These are phyloP conservation scores for Amorpha juglandis DNA, from an alignment of 2,888 invertebrate species.

Conservation along the genomic window DNA sequence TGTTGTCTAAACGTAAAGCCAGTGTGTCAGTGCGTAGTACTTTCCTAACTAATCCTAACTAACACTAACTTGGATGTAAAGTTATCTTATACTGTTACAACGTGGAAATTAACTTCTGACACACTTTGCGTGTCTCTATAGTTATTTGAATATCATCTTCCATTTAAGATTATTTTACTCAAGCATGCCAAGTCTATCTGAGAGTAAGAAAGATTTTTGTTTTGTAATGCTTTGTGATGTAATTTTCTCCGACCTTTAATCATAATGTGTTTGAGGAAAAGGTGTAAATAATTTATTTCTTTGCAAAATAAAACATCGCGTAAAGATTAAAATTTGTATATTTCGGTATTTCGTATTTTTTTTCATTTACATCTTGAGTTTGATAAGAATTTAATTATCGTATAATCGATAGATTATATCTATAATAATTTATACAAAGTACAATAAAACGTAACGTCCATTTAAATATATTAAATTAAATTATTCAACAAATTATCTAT, in stretches of 20 bases:
- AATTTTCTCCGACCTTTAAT: no score
- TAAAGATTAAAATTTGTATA: conserved; percentile 84
- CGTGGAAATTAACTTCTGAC: conserved; percentile 4
- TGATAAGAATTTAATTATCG: conserved; percentile 76
- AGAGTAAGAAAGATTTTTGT: no score
- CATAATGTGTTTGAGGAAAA: no score
- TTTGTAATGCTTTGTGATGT: no score
- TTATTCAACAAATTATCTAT: conserved; percentile 66
- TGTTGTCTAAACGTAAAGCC: neutral
- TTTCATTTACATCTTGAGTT: conserved; percentile 80
- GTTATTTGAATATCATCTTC: no score
- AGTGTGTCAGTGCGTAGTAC: neutral
- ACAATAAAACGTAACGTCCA: conserved; percentile 72
- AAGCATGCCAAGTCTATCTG: no score
- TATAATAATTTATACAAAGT: conserved; percentile 65
- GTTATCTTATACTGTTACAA: conserved; percentile 2
- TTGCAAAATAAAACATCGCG: conserved; percentile 10
- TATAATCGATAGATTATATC: conserved; percentile 72
- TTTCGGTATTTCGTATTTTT: conserved; percentile 84
- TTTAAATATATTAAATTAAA: conserved; percentile 63
- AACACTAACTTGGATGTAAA: conserved; percentile 1
- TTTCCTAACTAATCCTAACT: conserved; percentile 18
- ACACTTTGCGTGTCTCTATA: neutral
- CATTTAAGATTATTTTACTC: no score
- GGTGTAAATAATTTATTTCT: neutral